Percentiles rank a stretch among this genome's conserved stretches.
Conservation (phyloP, 1,140 invertebrate genomes). For the Globodera rostochiensis region DNA sequence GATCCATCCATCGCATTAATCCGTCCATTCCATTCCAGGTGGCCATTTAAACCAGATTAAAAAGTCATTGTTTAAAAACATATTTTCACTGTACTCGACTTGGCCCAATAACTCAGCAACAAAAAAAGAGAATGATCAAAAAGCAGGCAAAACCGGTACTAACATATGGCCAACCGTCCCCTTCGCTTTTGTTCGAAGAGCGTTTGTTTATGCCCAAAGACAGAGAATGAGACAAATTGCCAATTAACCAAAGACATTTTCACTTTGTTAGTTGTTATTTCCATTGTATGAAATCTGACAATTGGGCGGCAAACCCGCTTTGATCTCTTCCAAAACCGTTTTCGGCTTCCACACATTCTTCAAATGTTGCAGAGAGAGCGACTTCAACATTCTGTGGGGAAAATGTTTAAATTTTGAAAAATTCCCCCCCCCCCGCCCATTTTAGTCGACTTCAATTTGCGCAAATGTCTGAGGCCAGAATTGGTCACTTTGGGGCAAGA, state of each 20-base stretch:
- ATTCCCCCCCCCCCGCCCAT: background rate
- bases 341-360: background rate
- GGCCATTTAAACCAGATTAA: too few relatives aligned
- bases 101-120: too few relatives aligned
- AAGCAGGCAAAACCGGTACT: too few relatives aligned
- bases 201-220: too few relatives aligned
- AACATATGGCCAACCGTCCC: too few relatives aligned
- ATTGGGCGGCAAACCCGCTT: background rate
- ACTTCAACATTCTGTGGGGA: background rate
- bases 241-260: background rate
- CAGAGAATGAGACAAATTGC: too few relatives aligned
- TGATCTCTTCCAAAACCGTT: background rate
- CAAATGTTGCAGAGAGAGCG: background rate
- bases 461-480: conserved; percentile 5
- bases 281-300: background rate
- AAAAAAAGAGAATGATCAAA: too few relatives aligned
- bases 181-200: too few relatives aligned
- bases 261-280: background rate
- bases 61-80: too few relatives aligned
- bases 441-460: background rate
- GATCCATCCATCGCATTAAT: background rate
- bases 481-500: conserved; percentile 4
- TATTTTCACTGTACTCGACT: too few relatives aligned
- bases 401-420: background rate
- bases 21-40: background rate